Evolutionary conservation across 2,888 invertebrate genomes (phyloP), one percentile per base, ranked within the genome.

Genomic region (Piscicola geometra): DNA sequence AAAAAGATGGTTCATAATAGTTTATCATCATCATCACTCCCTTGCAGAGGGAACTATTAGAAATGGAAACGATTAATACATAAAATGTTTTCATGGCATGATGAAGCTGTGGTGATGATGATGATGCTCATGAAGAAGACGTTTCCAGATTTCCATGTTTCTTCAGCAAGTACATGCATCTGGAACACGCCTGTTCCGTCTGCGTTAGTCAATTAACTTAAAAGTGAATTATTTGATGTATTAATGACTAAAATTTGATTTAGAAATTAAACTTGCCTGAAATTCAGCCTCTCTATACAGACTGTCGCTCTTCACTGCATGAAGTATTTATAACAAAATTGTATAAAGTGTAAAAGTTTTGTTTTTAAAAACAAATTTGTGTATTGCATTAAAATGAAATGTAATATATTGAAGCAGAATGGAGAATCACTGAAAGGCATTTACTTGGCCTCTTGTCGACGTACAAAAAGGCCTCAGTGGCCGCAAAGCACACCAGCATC

Each of bases 121-220:
- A 15, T 47, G 21, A 47, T 15, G 9, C 50, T 15, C 9, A 47
- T 47, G 12, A 56, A 18, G 21, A 25, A 18, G 60, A 56, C 3
- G 9, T 25, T 3, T 18, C 60, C 3, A 56, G 3, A 5, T 3
- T 56, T 3, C 3, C 60, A 3, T 56, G 60, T 18, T 21, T 56
- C n/a, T 56, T 56, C 60, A 56, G 25, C 25, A 56, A 15, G 25
- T 56, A 56, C n/a, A 56, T 25, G 25, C 60, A 56, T 56, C 60
- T 56, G 21, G 60, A 5, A 56, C 60, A 56, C 21, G 60, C 60
- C 25, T 56, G 60, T n/a, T 56, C 60, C 21, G 60, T 56, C 60
- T 56, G 25, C 5, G 60, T 5, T 15, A 25, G 60, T 56, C 3
- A 56, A n/a, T n/a, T n/a, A n/a, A n/a, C n/a, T n/a, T n/a, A n/a